Base-by-base conservation (phyloP, 1,140 invertebrate genomes). In the Cepaea nemoralis region DNA sequence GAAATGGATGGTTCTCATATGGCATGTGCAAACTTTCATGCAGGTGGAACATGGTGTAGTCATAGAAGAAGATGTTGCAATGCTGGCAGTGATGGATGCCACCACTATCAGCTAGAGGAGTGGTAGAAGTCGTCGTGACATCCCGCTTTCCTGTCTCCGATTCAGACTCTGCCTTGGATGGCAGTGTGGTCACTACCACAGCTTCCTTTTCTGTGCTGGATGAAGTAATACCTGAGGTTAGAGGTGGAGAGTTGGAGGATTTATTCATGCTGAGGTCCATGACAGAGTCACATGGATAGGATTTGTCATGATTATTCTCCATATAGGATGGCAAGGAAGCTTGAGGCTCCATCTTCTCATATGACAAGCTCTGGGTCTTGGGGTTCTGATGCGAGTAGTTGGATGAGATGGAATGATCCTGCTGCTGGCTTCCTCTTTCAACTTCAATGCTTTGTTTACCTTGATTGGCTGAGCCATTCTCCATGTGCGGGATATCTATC, bases 21-120 rank as follows among this genome's bases (percentile, higher is more conserved):
- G 89, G 89, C 19, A 87, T 87, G 83, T 90, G 89, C 35, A 90
- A 86, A 77, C 86, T 87, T 82, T 89, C 84, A 77, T 90, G 89
- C 35, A 90, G 85, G 71, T 90, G 86, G 77, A 84, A 90, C 89
- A 90, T 90, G 24, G 88, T 90, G 83, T 86, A 90, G 82, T 90
- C 89, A 50, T 88, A 86, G 84, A 89, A 90, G 50, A 88, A 86
- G 80, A 90, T 89, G 85, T 88, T 88, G 76, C 89, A 90, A 80
- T 90, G 89, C 14, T 83, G 83, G 83, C 89, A 90, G 71, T 89
- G 88, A 78, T 90, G 89, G 40, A 89, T 87, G 40, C 80, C 80
- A 33, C 83, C 82, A 79, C 83, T 86, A 81, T 90, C 89, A 22
- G 85, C 86, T 8, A 84, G 83, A 31, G 87, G 87, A 6, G 86